Evolutionary conservation across 2,113 vertebrate species (phyloP), one percentile per base, ranked within the genome.

Genomic region (Nyctereutes procyonoides): DNA sequence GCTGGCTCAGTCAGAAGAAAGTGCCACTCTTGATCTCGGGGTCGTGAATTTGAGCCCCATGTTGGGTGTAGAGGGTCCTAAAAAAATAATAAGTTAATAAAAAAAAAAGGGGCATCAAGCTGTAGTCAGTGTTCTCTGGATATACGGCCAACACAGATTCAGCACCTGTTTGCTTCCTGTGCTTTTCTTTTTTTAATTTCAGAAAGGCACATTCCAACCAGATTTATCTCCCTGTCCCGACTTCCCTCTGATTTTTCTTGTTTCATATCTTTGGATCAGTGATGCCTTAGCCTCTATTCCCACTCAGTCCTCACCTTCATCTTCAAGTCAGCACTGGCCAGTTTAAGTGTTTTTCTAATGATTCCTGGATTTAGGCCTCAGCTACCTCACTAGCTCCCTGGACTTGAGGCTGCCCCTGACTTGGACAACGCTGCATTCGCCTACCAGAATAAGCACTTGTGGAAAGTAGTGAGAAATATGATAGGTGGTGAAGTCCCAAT

Each of bases 181-280:
- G 73, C 19, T 53, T 87, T 65, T 82, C 82, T 89, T 82, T 90
- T 89, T 95, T 90, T 88, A 48, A 90, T 96, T 83, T 82, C 90
- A 90, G 85, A 24, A 93, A 90, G 51, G 14, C 77, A 93, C 35
- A 88, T 96, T n/a, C 60, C 0, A 1, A 35, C 67, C 62, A 58
- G 56, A 84, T 95, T 73, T 79, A 28, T 77, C 51, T 69, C 83
- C 51, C 2, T 0, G 4, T 43, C 60, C 32, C 58, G 5, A 28
- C 55, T 88, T 73, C n/a, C 73, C 56, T 83, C 48, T 71, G 7
- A 13, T 35, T 65, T 65, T 83, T 86, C 69, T 60, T 13, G 5
- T 12, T 58, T 90, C 71, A 81, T 24, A 15, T 30, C 53, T 82
- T 65, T 43, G 43, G 43, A 43, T 43, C 35, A 35, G 76, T 43